A percentile compares a stretch with the other conserved stretches of the same genome.
These are phyloP conservation scores for Cyprinodon brontotheroides DNA, from an alignment of 2,113 vertebrate species.

Conservation along the genomic window DNA sequence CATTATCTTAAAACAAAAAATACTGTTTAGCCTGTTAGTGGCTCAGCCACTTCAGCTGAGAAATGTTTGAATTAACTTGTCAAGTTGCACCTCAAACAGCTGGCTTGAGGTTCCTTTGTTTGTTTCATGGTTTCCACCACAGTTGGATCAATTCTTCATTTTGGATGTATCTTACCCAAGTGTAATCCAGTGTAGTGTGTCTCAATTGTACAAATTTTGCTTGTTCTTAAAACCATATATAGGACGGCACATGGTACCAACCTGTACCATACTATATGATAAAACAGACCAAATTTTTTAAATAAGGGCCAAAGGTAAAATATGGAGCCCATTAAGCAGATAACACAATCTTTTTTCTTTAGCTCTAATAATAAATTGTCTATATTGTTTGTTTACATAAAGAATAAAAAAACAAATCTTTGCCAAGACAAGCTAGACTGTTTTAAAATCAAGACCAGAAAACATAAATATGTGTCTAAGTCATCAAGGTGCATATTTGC, in stretches of 20 bases:
- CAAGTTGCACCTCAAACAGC: not conserved
- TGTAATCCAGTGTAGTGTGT: not conserved
- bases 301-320: not conserved
- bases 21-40: not conserved
- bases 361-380: not conserved
- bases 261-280: not conserved
- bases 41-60: not conserved
- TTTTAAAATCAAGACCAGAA: too few species aligned
- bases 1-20: not conserved
- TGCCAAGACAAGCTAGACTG: too few species aligned
- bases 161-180: too few species aligned
- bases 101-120: not conserved
- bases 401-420: too few species aligned
- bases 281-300: not conserved
- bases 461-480: too few species aligned
- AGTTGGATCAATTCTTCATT: slow-evolving; percentile 15
- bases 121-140: not conserved
- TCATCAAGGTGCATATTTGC: too few species aligned
- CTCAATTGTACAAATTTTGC: not conserved
- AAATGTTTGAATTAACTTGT: not conserved
- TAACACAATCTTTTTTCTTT: not conserved
- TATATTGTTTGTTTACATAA: too few species aligned
- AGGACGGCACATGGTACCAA: not conserved
- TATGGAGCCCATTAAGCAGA: not conserved
- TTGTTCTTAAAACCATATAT: not conserved